phyloP scores from a whole-genome alignment of 2,797 vertebrate genomes.

The Eulemur mongoz region DNA sequence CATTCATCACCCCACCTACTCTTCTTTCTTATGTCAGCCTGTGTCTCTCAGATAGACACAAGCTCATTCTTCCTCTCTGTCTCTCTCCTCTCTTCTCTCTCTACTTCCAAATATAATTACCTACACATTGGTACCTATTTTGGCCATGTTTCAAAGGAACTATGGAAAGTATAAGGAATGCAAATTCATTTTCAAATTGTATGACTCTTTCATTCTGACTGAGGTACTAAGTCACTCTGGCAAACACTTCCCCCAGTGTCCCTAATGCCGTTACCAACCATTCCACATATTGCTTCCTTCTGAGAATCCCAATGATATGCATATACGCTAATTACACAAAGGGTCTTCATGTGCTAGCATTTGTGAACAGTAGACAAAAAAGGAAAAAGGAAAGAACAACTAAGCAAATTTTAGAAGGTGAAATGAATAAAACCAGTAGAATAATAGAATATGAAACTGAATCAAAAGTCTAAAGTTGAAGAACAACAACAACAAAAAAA shows the following conservation, averaged over 20 bases:
- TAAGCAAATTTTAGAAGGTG: background rate
- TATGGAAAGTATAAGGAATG: background rate
- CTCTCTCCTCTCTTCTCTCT: background rate
- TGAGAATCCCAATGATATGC: background rate
- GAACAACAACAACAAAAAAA: background rate
- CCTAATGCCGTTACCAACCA: background rate
- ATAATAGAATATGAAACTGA: background rate
- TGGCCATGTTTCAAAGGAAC: background rate
- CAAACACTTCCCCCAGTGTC: background rate
- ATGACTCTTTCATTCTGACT: background rate
- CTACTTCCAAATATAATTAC: background rate
- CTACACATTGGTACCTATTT: background rate
- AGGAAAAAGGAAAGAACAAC: background rate
- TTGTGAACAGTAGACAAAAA: background rate
- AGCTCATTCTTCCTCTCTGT: background rate
- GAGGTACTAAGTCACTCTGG: background rate
- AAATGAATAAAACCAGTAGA: background rate
- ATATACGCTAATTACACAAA: background rate
- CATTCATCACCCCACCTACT: background rate
- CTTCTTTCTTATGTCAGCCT: background rate
- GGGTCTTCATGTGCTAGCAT: background rate
- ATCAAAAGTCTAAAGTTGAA: background rate
- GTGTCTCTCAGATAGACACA: background rate
- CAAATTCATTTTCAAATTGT: constrained; percentile 9
- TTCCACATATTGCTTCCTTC: background rate